These are phyloP conservation scores for Rhabdophis nuchalis DNA, from an alignment of 2,797 vertebrate species.

Conservation along the genomic window DNA sequence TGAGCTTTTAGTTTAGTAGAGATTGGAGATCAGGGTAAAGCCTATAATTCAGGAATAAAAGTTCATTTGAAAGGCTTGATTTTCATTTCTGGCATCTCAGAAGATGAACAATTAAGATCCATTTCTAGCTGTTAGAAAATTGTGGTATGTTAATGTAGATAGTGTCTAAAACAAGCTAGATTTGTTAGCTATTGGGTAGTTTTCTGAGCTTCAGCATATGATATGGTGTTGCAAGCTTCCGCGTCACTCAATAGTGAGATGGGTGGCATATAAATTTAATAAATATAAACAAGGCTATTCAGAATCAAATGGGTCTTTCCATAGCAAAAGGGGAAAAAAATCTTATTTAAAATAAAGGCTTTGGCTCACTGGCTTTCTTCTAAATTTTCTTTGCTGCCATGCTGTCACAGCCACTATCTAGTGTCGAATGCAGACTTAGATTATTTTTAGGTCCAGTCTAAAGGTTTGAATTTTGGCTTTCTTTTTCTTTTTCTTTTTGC, in stretches of 20 bases:
- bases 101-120: neutral
- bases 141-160: neutral
- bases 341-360: neutral
- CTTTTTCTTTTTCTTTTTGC: neutral
- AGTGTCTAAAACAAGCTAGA: neutral
- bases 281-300: neutral
- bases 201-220: neutral
- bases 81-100: neutral
- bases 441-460: neutral
- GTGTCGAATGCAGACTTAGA: neutral
- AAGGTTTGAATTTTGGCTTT: neutral
- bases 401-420: neutral
- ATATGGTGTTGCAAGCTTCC: neutral
- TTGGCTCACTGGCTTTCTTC: neutral
- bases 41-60: neutral
- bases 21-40: neutral
- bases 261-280: neutral
- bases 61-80: neutral
- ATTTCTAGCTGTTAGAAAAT: neutral
- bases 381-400: neutral
- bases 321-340: neutral
- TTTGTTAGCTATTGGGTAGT: neutral
- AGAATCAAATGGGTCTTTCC: neutral
- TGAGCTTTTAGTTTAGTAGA: neutral
- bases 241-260: neutral